phyloP scores from a whole-genome alignment of 1,140 invertebrate genomes.

The Aphaenogaster floridana region DNA sequence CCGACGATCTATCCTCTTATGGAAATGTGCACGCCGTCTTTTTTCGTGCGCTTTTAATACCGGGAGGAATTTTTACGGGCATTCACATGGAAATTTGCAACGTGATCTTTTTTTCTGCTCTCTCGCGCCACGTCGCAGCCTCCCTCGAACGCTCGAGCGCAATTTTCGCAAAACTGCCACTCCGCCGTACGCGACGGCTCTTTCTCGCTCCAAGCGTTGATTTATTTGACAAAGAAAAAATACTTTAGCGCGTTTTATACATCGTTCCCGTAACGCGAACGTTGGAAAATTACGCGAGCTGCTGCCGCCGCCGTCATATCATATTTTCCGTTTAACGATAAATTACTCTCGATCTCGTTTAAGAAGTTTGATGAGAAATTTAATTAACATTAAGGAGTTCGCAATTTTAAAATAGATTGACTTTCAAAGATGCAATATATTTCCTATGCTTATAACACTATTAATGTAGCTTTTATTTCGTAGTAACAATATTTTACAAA shows the following conservation, averaged over 20 bases:
- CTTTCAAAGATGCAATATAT: constrained; percentile 5
- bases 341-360: constrained; percentile 38
- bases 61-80: constrained; percentile 37
- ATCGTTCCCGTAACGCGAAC: background rate
- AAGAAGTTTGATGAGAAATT: constrained; percentile 41
- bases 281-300: constrained; percentile 18
- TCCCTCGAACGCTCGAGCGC: background rate
- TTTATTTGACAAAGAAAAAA: constrained; percentile 59
- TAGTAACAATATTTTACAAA: background rate
- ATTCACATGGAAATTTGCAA: constrained; percentile 65
- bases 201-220: constrained; percentile 25
- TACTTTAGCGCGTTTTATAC: constrained; percentile 35
- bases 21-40: constrained; percentile 31
- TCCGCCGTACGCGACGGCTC: constrained; percentile 1
- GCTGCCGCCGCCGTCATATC: background rate
- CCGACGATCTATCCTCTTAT: constrained; percentile 39
- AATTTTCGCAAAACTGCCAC: constrained; percentile 60
- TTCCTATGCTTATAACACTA: background rate
- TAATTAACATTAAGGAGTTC: constrained; percentile 34
- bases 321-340: constrained; percentile 22
- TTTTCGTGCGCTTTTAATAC: constrained; percentile 43
- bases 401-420: constrained; percentile 42
- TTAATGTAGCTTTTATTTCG: background rate
- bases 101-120: constrained; percentile 30
- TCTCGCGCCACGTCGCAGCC: constrained; percentile 16